Evolutionary conservation across 2,113 vertebrate genomes (phyloP).

Genomic region (Pomatostomus ruficeps): DNA sequence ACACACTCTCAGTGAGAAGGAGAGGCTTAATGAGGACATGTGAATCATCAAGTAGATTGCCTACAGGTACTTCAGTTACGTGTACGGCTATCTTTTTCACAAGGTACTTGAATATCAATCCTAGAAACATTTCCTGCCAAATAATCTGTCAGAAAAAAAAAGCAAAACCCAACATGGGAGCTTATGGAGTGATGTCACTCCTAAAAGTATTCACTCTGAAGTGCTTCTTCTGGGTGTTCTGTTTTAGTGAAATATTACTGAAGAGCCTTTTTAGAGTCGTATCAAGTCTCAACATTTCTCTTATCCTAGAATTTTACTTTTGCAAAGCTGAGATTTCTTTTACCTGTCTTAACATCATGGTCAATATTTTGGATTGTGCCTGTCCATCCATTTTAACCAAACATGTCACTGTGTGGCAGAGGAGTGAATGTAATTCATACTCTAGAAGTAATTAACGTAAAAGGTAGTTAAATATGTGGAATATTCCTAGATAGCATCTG

Average conservation of each 20-base stretch:
- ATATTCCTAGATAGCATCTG: background rate
- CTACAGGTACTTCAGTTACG: background rate
- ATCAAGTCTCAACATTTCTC: background rate
- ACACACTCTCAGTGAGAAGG: background rate
- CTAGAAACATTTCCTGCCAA: background rate
- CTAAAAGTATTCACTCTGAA: background rate
- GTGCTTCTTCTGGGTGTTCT: background rate
- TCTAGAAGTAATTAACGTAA: background rate
- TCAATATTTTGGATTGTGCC: background rate
- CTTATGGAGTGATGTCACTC: background rate
- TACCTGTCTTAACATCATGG: background rate
- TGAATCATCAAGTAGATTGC: conserved; percentile 9
- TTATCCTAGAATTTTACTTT: background rate
- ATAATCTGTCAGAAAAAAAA: background rate
- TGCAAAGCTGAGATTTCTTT: background rate
- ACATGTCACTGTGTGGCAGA: background rate
- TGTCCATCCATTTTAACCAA: background rate
- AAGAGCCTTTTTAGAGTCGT: background rate
- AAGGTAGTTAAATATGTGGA: background rate
- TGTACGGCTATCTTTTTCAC: background rate
- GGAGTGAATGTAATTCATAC: background rate
- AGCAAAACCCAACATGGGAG: rapidly evolving
- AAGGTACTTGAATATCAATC: background rate
- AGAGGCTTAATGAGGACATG: background rate
- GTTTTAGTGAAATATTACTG: background rate